A percentile compares a stretch with the other conserved stretches of the same genome.
Evolutionary conservation across 2,888 invertebrate species (phyloP).

Genomic region (Baronia brevicornis): DNA sequence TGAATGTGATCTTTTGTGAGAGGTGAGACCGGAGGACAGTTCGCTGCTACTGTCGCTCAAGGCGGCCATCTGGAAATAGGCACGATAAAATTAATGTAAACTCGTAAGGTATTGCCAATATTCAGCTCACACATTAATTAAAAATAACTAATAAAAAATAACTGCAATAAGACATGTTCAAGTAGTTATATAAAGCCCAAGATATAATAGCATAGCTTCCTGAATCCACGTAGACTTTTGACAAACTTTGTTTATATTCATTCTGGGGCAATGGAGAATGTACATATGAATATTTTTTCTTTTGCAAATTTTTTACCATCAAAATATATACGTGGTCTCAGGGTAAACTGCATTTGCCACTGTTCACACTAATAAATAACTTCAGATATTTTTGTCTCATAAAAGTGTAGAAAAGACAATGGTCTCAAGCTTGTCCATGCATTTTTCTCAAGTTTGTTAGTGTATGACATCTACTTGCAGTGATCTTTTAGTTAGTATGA

Average conservation of each 20-base stretch:
- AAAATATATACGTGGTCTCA: no score
- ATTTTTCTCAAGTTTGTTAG: slow-evolving; percentile 52
- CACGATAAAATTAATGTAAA: slow-evolving; percentile 1
- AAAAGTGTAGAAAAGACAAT: slow-evolving; percentile 20
- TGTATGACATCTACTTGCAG: slow-evolving; percentile 60
- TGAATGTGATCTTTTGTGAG: slow-evolving; percentile 81
- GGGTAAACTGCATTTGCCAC: no score
- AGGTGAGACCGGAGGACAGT: slow-evolving; percentile 69
- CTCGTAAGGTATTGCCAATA: slow-evolving; percentile 14
- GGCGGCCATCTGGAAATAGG: slow-evolving; percentile 76
- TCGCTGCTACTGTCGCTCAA: slow-evolving; percentile 75
- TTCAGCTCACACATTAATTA: slow-evolving; percentile 22
- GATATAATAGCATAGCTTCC: slow-evolving; percentile 22
- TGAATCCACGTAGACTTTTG: slow-evolving; percentile 11
- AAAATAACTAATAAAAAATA: slow-evolving; percentile 17
- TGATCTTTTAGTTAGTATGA: slow-evolving; percentile 65
- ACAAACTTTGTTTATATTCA: not conserved
- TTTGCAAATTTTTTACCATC: slow-evolving; percentile 1
- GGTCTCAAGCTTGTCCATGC: slow-evolving; percentile 61
- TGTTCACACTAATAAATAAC: no score
- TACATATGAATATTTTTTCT: slow-evolving; percentile 9
- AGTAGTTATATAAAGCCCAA: slow-evolving; percentile 33
- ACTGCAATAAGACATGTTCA: slow-evolving; percentile 23
- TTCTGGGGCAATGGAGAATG: not conserved
- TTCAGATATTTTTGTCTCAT: slow-evolving; percentile 3